phyloP scores from a whole-genome alignment of 2,888 invertebrate genomes.

The Dolomedes plantarius region DNA sequence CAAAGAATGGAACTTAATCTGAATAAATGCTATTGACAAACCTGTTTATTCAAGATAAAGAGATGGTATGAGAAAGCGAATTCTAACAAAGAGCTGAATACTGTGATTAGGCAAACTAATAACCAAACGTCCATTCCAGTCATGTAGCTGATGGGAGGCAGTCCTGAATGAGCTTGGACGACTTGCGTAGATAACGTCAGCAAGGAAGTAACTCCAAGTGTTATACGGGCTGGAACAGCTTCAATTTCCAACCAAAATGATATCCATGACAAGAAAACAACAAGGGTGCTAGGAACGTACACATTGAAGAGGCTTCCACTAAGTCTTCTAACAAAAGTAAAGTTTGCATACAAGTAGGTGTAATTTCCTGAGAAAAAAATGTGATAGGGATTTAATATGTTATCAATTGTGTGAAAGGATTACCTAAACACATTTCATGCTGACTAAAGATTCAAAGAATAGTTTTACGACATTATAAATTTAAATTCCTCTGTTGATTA shows the following conservation, averaged over 20 bases:
- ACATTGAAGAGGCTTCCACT: conserved; percentile 53
- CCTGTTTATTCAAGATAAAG: neutral
- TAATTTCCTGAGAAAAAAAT: conserved; percentile 40
- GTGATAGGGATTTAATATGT: too few relatives aligned
- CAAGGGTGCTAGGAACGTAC: conserved; percentile 48
- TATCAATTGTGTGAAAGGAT: too few relatives aligned
- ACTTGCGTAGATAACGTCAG: conserved; percentile 51
- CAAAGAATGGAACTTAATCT: too few relatives aligned
- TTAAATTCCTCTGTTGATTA: too few relatives aligned
- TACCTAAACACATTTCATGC: too few relatives aligned
- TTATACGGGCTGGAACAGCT: conserved; percentile 46
- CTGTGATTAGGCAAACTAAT: conserved; percentile 51
- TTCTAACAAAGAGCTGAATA: conserved; percentile 54
- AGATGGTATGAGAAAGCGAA: conserved; percentile 37
- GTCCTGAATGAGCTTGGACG: conserved; percentile 8
- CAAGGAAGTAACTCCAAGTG: conserved; percentile 49
- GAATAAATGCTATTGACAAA: too few relatives aligned
- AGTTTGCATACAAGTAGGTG: conserved; percentile 63
- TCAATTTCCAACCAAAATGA: conserved; percentile 58
- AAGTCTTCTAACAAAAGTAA: conserved; percentile 50
- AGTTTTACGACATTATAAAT: too few relatives aligned
- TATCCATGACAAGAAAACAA: conserved; percentile 39
- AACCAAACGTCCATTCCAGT: conserved; percentile 68
- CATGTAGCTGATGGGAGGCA: conserved; percentile 52
- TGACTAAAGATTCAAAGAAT: too few relatives aligned